Conservation (phyloP, 2,888 invertebrate genomes). For the Leucoptera coffeella region DNA sequence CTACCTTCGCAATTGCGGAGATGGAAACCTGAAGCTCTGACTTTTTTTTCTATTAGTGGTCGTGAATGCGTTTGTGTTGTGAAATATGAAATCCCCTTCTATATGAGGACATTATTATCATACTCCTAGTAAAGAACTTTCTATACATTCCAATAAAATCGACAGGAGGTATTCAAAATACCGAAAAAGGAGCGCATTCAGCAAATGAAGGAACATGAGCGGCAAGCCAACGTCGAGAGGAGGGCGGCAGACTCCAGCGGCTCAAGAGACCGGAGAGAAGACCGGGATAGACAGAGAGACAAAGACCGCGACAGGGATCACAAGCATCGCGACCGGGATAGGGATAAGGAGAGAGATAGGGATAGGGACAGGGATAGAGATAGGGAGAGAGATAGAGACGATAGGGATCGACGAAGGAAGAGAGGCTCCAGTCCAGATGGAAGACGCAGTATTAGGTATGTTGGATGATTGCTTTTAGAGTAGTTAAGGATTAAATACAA, state of each 20-base stretch:
- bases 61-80: too few relatives aligned
- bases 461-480: not conserved
- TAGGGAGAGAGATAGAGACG: conserved; percentile 16
- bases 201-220: conserved; percentile 92
- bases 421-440: conserved; percentile 31
- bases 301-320: conserved; percentile 13
- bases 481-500: too few relatives aligned
- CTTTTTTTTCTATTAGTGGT: not conserved
- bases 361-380: conserved; percentile 11
- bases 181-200: conserved; percentile 91
- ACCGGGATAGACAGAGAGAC: conserved; percentile 8
- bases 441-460: conserved; percentile 34
- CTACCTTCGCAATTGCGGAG: too few relatives aligned
- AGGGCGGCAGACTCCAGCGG: conserved; percentile 42
- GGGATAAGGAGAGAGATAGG: conserved; percentile 8
- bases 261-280: conserved; percentile 24
- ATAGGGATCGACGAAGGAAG: conserved; percentile 21
- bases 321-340: conserved; percentile 15
- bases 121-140: not conserved
- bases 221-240: conserved; percentile 69
- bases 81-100: too few relatives aligned
- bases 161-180: conserved; percentile 70
- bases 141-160: conserved; percentile 4
- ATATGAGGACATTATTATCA: not conserved
- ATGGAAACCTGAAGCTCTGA: too few relatives aligned